phyloP scores from a whole-genome alignment of 2,113 vertebrate species.

The Stomatorhinus ivindoensis region DNA sequence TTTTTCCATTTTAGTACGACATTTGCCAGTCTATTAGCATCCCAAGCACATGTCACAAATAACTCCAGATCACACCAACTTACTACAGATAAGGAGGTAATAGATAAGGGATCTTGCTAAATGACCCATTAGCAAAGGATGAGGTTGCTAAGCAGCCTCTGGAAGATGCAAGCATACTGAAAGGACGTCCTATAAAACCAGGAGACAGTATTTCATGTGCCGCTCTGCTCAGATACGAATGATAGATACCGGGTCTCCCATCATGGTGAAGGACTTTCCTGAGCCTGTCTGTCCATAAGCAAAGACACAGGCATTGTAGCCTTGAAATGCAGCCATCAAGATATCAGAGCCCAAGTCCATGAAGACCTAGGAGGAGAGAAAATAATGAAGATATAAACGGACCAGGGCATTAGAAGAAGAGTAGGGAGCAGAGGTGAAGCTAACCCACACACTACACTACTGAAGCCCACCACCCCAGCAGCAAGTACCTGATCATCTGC shows the following conservation, averaged over 20 bases:
- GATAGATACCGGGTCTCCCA: constrained; percentile 78
- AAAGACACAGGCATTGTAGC: constrained; percentile 94
- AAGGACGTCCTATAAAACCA: not conserved
- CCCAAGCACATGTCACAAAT: not conserved
- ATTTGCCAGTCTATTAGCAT: not conserved
- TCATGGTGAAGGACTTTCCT: constrained; percentile 97
- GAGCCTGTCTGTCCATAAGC: constrained; percentile 95
- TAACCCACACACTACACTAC: not conserved
- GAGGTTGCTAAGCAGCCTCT: not conserved
- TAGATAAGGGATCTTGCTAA: not conserved
- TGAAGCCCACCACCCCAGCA: not conserved
- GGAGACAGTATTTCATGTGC: not conserved
- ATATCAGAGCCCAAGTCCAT: constrained; percentile 83
- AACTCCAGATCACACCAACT: not conserved
- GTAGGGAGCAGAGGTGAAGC: not conserved
- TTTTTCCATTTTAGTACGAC: not conserved
- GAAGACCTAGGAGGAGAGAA: constrained; percentile 69
- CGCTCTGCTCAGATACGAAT: not conserved
- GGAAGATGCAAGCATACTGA: not conserved
- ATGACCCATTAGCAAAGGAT: not conserved
- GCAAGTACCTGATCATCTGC: not conserved
- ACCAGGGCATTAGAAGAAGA: not conserved
- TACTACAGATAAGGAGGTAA: not conserved
- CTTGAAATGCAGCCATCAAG: constrained; percentile 88
- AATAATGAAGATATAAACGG: not conserved